Base-by-base conservation (phyloP, 2,113 vertebrate species). In the Sinosuthora webbiana region DNA sequence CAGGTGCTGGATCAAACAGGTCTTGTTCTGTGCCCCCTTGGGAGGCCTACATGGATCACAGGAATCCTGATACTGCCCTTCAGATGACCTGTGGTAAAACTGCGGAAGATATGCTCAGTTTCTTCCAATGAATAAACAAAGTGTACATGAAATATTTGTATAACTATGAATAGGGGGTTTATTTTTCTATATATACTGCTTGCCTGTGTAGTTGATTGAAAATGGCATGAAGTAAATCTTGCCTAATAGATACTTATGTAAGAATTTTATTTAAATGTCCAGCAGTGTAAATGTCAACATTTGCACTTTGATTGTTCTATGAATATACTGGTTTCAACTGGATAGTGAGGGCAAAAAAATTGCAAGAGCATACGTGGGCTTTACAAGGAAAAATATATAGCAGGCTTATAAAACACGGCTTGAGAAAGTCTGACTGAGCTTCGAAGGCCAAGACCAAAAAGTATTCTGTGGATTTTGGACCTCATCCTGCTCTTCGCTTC, bases 1-100 rank as follows among this genome's bases (percentile, higher is more conserved):
- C 99, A 99, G 99, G 99, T 99, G 98, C 98, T 98, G 98, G 98
- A 99, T 99, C 98, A 99, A 99, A 99, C 97, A 97, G 98, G 97
- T 99, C 98, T 98, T 98, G 98, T 98, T 98, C 98, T 98, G 97
- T 97, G 98, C 97, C 98, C 98, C 98, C 98, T 98, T 94, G 96
- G 98, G 98, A 98, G 97, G 97, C 96, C 95, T 96, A 81, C 97
- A 98, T 98, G 98, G 98, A 99, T 99, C 98, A 98, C 95, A 99
- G 98, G 97, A 98, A 98, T 98, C 98, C 98, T 96, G 97, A 98
- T 97, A 95, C 97, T 99, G 98, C 98, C 99, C 99, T 98, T 97
- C 97, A 97, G 97, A 97, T 99, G 99, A 99, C 99, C 99, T 97
- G 97, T 94, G 97, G 96, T 98, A 98, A 98, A 99, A 98, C 97